A percentile compares a stretch with the other conserved stretches of the same genome.
Conservation (phyloP, 2,888 invertebrate species). For the Allolobophora icterica region DNA sequence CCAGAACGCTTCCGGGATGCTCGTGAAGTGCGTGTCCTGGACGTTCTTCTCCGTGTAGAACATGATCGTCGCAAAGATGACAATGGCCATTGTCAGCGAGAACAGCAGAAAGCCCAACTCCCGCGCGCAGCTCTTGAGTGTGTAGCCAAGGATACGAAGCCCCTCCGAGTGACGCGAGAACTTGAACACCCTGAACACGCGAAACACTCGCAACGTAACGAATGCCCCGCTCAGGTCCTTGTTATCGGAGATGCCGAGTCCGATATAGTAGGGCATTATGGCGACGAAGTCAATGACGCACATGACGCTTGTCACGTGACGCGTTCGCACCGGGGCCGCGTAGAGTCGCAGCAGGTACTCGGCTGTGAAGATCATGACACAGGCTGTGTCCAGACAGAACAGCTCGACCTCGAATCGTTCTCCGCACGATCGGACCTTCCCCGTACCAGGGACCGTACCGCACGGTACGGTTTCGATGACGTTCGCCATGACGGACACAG, state of each 20-base stretch:
- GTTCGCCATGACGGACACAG: slow-evolving; percentile 98
- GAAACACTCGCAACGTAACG: slow-evolving; percentile 96
- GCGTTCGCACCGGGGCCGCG: slow-evolving; percentile 95
- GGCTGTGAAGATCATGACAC: slow-evolving; percentile 99
- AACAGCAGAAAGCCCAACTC: slow-evolving; percentile 99
- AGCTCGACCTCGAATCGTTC: slow-evolving; percentile 91
- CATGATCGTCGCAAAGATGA: slow-evolving; percentile 99
- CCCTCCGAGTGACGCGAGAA: slow-evolving; percentile 99
- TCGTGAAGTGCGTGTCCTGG: slow-evolving; percentile 93
- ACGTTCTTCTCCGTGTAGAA: slow-evolving; percentile 99
- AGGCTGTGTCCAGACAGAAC: slow-evolving; percentile 99
- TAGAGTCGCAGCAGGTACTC: slow-evolving; percentile 88
- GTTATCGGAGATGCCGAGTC: slow-evolving; percentile 88
- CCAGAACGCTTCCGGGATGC: slow-evolving; percentile 99
- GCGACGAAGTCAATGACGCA: slow-evolving; percentile 99
- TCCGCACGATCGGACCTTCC: slow-evolving; percentile 74
- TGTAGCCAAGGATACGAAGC: slow-evolving; percentile 96
- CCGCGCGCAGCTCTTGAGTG: slow-evolving; percentile 97
- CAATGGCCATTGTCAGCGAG: slow-evolving; percentile 99
- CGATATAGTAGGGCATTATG: slow-evolving; percentile 98
- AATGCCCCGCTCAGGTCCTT: slow-evolving; percentile 99
- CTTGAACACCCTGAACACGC: slow-evolving; percentile 99
- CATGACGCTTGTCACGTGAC: slow-evolving; percentile 97
- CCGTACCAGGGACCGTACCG: slow-evolving; percentile 72
- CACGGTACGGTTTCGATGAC: slow-evolving; percentile 97